A percentile compares a stretch with the other conserved stretches of the same genome.
phyloP scores from a whole-genome alignment of 2,888 invertebrate genomes.

The Empis stercorea region DNA sequence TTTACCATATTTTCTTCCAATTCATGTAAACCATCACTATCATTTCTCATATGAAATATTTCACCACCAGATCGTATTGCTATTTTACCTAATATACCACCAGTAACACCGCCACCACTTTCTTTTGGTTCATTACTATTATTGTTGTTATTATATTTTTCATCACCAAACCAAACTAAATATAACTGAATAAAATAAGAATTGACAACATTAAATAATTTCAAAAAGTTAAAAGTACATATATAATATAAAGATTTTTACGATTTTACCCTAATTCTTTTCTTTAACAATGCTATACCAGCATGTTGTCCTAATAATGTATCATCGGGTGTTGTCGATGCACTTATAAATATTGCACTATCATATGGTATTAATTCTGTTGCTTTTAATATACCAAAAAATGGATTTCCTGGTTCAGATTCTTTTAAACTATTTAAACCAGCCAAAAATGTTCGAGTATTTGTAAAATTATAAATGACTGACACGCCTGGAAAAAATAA shows the following conservation, averaged over 20 bases:
- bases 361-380: conserved; percentile 48
- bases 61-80: conserved; percentile 37
- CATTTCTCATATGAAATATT: conserved; percentile 28
- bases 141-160: conserved; percentile 24
- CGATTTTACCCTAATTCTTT: conserved; percentile 34
- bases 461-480: conserved; percentile 33
- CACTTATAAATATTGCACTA: conserved; percentile 48
- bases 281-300: conserved; percentile 34
- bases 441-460: conserved; percentile 31
- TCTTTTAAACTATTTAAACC: conserved; percentile 33
- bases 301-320: conserved; percentile 37
- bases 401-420: conserved; percentile 40
- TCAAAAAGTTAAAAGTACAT: too few species aligned
- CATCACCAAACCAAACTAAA: conserved; percentile 38
- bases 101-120: conserved; percentile 22
- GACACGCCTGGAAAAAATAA: conserved; percentile 32
- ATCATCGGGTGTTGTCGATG: conserved; percentile 43
- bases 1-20: conserved; percentile 32
- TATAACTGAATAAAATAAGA: conserved; percentile 29
- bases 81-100: conserved; percentile 36
- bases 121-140: conserved; percentile 34
- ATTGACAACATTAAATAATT: too few species aligned
- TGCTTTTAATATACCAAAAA: conserved; percentile 46
- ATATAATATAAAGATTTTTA: too few species aligned
- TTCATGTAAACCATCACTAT: conserved; percentile 20